These are phyloP conservation scores for Suncus etruscus DNA, from an alignment of 2,113 vertebrate species.

Conservation along the genomic window DNA sequence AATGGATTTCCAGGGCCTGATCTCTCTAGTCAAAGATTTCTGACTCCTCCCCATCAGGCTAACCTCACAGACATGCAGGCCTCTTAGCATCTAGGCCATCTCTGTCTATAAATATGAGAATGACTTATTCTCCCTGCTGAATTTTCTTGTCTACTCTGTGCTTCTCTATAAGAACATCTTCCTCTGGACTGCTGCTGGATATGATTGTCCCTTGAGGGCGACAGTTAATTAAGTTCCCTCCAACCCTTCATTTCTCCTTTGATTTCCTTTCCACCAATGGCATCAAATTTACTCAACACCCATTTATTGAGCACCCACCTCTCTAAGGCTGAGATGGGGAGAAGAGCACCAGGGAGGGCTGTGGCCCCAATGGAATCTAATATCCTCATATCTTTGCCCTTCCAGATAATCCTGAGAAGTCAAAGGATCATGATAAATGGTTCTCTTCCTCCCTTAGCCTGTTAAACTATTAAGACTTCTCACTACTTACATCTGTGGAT, in stretches of 20 bases:
- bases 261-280: too few relatives aligned
- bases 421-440: background rate
- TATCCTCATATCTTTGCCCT: background rate
- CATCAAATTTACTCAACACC: background rate
- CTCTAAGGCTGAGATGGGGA: background rate
- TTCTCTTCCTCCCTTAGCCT: background rate
- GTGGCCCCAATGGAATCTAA: too few relatives aligned
- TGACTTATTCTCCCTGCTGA: background rate
- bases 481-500: accelerated
- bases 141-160: background rate
- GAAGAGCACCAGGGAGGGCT: background rate
- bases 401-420: background rate
- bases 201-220: too few relatives aligned
- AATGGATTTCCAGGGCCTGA: too few relatives aligned
- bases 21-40: too few relatives aligned
- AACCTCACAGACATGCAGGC: background rate
- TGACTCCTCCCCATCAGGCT: background rate
- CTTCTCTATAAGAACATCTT: background rate
- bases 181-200: background rate
- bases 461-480: background rate
- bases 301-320: background rate
- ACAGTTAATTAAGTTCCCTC: background rate
- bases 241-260: background rate
- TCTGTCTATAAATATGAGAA: background rate
- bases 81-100: background rate